These are phyloP conservation scores for Melikaiella ostensackeni DNA, from an alignment of 2,888 invertebrate species.

Conservation along the genomic window DNA sequence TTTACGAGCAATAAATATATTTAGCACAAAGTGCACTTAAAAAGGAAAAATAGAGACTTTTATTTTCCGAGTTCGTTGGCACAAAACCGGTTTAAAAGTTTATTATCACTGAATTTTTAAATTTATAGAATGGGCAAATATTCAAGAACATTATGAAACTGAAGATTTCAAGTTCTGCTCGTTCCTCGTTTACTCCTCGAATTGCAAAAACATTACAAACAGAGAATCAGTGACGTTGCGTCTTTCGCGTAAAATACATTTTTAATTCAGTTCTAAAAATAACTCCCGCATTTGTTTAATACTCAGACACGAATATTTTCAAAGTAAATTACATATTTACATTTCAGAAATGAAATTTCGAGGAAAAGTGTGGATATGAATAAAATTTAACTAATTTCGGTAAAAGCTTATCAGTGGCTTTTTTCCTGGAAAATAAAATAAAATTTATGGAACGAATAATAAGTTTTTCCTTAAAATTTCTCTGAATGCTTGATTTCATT, in stretches of 20 bases:
- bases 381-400: neutral
- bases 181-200: neutral
- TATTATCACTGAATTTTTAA: neutral
- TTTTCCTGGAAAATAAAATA: neutral
- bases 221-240: neutral
- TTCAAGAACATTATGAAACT: constrained; percentile 3
- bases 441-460: neutral
- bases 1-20: neutral
- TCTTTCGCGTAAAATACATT: neutral
- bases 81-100: neutral
- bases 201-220: neutral
- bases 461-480: neutral
- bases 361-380: neutral
- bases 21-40: neutral
- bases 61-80: neutral
- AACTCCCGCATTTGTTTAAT: neutral
- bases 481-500: constrained; percentile 2
- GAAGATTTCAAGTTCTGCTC: neutral
- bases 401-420: neutral
- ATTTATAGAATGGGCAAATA: neutral
- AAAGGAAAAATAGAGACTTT: neutral
- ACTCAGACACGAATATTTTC: neutral
- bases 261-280: neutral
- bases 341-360: neutral
- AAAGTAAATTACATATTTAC: neutral